Base-by-base conservation (phyloP, 2,797 vertebrate genomes). In the Decapterus maruadsi region DNA sequence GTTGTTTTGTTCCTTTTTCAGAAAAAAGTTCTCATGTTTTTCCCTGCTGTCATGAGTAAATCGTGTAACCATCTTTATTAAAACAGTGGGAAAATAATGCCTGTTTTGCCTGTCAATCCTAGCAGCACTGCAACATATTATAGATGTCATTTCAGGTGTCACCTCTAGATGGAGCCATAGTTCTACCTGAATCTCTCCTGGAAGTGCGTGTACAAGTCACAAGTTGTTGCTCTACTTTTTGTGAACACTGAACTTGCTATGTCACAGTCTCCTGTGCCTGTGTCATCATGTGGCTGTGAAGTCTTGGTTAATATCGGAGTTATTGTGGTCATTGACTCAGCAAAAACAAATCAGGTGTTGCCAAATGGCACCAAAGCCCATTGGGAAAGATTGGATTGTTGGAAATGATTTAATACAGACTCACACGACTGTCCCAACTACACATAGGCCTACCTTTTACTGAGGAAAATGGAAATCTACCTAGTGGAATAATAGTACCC, bases 241-340 rank as follows among this genome's bases (percentile, higher is more conserved):
- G 48, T 50, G 34, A 29, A 20, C 17, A 19, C 58, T 59, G 4
- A n/a, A 38, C 20, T 55, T 13, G 6, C 4, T 63, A 46, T 43
- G 26, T 68, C 5, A 31, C 12, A 45, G 43, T 6, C 46, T 60
- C 16, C 6, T 20, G 46, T 51, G 31, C 31, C 60, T 75, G 81
- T 19, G 48, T 85, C 58, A 69, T 69, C 58, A 69, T 69, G 16
- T 50, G 26, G 43, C 65, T 53, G 34, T 55, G 43, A 70, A 70
- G 59, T 79, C 51, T 93, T 91, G 54, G 72, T 75, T 87, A 90
- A 93, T 83, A 31, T 69, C 72, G 83, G 88, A 83, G 36, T 84
- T 84, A 54, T 67, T 83, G 77, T 54, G 80, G 58, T 73, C 20
- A 42, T 59, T 89, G 87, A 90, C 68, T 86, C 74, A 61, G 54